phyloP scores from a whole-genome alignment of 2,797 vertebrate species.

The Dendrocincla fuliginosa region DNA sequence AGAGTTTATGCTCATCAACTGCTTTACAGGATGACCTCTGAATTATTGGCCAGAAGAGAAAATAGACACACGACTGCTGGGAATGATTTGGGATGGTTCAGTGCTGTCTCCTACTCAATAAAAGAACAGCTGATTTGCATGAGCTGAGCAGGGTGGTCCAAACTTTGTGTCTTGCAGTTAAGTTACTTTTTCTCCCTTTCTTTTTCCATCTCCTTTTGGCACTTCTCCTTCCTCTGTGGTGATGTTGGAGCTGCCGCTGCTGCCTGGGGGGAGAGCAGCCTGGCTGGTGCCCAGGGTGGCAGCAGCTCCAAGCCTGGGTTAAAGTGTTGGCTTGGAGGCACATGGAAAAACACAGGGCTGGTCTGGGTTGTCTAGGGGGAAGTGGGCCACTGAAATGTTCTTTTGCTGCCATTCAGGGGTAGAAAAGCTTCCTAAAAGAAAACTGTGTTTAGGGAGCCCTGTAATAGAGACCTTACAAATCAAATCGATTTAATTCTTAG shows the following conservation, averaged over 20 bases:
- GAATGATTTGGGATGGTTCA: background rate
- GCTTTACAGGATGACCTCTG: background rate
- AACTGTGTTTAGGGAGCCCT: background rate
- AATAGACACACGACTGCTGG: fast-evolving
- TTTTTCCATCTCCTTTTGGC: background rate
- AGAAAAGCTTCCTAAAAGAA: background rate
- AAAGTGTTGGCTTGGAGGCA: background rate
- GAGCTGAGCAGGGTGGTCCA: background rate
- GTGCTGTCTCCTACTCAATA: background rate
- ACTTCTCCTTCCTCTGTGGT: background rate
- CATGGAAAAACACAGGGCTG: background rate
- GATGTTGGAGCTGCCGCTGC: background rate
- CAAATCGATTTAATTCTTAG: background rate
- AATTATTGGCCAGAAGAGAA: background rate
- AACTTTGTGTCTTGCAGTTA: background rate
- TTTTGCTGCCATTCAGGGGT: background rate
- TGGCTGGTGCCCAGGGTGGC: background rate
- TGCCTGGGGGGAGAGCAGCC: background rate
- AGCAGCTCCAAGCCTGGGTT: background rate
- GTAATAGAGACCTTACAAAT: background rate
- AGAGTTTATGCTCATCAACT: background rate
- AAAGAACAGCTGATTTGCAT: background rate
- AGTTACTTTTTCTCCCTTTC: background rate
- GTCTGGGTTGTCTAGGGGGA: background rate
- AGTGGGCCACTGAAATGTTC: background rate